These are phyloP conservation scores for Cotesia congregata DNA, from an alignment of 2,888 invertebrate genomes.

Conservation along the genomic window DNA sequence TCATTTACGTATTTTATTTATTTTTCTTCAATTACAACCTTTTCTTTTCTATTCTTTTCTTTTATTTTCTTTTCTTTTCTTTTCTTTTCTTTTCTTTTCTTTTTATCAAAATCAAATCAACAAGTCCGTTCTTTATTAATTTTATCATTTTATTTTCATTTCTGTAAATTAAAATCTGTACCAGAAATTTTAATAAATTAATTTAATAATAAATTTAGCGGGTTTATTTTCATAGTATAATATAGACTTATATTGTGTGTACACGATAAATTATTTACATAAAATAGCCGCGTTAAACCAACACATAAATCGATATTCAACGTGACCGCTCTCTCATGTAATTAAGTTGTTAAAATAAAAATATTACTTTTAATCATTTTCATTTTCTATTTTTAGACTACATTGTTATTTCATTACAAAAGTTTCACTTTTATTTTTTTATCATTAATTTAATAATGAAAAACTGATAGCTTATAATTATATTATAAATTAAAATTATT, in stretches of 20 bases:
- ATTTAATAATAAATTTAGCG: slow-evolving; percentile 18
- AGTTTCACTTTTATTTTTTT: too few relatives aligned
- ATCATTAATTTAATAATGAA: too few relatives aligned
- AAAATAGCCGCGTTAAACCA: slow-evolving; percentile 15
- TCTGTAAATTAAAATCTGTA: neutral
- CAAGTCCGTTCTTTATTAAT: neutral
- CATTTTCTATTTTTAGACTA: too few relatives aligned
- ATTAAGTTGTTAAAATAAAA: neutral
- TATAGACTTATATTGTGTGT: slow-evolving; percentile 6
- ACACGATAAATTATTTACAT: slow-evolving; percentile 31
- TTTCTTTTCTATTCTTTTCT: neutral
- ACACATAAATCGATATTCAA: slow-evolving; percentile 16
- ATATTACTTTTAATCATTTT: neutral
- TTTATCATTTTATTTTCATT: neutral
- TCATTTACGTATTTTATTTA: neutral
- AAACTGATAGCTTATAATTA: too few relatives aligned
- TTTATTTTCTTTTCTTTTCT: neutral
- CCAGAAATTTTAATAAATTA: slow-evolving; percentile 9
- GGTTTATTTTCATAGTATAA: neutral
- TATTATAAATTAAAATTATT: too few relatives aligned
- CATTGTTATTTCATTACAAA: too few relatives aligned
- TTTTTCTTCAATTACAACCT: too few relatives aligned
- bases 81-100: neutral
- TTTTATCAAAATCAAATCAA: neutral
- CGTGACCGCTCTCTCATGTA: slow-evolving; percentile 20